A percentile compares a stretch with the other conserved stretches of the same genome.
Conservation (phyloP, 2,797 vertebrate genomes). For the Gymnothorax reevesii region DNA sequence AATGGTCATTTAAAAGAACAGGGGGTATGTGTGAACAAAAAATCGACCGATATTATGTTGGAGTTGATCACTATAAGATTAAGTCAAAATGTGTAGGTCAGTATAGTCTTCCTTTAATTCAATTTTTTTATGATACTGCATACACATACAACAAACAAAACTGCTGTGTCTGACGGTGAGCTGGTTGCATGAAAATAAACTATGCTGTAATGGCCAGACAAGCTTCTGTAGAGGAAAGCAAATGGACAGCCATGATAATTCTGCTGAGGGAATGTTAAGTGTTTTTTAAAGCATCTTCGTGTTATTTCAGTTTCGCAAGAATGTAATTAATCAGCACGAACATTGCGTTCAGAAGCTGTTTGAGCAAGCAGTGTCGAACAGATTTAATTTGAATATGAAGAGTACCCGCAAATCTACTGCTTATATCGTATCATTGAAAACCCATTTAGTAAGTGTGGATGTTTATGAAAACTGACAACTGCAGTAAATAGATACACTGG, state of each 20-base stretch:
- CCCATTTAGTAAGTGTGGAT: constrained; percentile 34
- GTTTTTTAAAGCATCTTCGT: neutral
- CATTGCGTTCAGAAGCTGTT: constrained; percentile 13
- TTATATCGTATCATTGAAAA: constrained; percentile 46
- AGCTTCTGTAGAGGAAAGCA: neutral
- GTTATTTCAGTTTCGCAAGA: constrained; percentile 7
- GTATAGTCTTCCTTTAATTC: too few species aligned
- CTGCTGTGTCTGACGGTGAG: neutral
- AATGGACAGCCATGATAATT: neutral
- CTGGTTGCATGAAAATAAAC: neutral
- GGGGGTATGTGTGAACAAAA: too few species aligned
- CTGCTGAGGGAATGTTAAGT: neutral
- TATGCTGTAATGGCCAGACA: neutral
- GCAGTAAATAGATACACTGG: constrained; percentile 30
- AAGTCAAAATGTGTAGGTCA: too few species aligned
- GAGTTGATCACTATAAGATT: too few species aligned
- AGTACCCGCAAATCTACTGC: constrained; percentile 32
- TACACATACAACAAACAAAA: neutral
- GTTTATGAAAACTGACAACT: constrained; percentile 43
- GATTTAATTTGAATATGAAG: constrained; percentile 36
- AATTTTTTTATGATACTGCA: too few species aligned
- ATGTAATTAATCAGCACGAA: constrained; percentile 4
- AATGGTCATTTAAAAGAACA: too few species aligned
- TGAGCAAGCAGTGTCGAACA: constrained; percentile 24
- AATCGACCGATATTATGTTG: too few species aligned